Conservation (phyloP, 1,140 invertebrate species). For the Sarcophaga bullata region DNA sequence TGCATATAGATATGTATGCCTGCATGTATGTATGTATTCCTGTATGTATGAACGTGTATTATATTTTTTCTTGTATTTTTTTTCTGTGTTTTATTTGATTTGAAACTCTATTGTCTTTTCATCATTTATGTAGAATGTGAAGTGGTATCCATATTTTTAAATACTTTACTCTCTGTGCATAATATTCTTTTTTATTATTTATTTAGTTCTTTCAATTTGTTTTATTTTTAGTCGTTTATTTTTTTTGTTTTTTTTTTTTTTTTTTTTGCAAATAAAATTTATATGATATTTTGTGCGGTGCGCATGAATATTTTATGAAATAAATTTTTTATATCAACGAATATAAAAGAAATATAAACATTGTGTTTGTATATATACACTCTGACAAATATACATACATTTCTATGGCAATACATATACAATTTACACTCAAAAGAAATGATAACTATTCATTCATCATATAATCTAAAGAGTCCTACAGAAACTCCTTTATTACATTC, state of each 20-base stretch:
- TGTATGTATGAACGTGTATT: no score
- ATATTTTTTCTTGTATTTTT: no score
- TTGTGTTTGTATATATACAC: no score
- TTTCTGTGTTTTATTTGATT: background rate
- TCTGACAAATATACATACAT: background rate
- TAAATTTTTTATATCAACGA: background rate
- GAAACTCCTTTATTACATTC: no score
- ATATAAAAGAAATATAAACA: slow-evolving; percentile 3
- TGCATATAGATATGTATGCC: no score
- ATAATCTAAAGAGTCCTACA: no score
- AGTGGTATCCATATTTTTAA: background rate
- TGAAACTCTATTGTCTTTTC: slow-evolving; percentile 4
- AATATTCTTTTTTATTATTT: background rate
- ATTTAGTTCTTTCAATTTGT: no score
- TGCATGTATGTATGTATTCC: no score
- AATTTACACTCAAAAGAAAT: no score
- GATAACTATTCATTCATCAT: no score
- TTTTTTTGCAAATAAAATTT: slow-evolving; percentile 28
- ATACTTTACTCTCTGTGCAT: background rate
- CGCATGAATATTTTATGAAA: slow-evolving; percentile 33
- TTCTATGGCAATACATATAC: background rate
- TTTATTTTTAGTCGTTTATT: background rate
- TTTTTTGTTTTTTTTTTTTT: slow-evolving; percentile 5
- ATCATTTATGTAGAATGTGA: background rate
- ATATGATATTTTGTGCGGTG: slow-evolving; percentile 35